Conservation (phyloP, 2,888 invertebrate species). For the Labia minor region DNA sequence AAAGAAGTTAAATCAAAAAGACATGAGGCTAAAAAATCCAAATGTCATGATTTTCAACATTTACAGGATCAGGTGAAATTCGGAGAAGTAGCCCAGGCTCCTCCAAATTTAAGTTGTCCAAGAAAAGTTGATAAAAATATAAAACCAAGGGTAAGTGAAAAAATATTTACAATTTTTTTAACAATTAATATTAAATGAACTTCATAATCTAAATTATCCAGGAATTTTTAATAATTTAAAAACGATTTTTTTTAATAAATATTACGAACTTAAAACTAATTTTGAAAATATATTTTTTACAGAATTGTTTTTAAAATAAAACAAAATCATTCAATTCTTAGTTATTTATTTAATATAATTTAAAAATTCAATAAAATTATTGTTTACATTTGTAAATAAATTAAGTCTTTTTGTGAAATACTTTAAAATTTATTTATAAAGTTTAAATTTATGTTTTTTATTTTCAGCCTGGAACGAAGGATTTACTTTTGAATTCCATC, state of each 20-base stretch:
- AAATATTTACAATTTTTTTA: not conserved
- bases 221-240: no score
- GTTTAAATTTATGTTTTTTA: no score
- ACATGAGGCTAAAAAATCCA: constrained; percentile 30
- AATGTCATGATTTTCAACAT: constrained; percentile 41
- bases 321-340: no score
- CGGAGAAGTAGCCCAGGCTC: constrained; percentile 63
- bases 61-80: constrained; percentile 54
- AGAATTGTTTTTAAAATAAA: no score
- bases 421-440: no score
- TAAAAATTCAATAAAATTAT: no score
- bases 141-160: constrained; percentile 37
- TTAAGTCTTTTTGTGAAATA: no score
- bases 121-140: constrained; percentile 38
- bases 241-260: no score
- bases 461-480: constrained; percentile 16
- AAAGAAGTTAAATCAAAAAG: constrained; percentile 16
- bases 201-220: constrained; percentile 19
- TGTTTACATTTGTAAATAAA: no score
- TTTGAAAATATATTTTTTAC: no score
- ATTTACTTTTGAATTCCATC: constrained; percentile 1
- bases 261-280: no score
- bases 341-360: no score
- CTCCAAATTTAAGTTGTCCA: constrained; percentile 48
- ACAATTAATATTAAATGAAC: constrained; percentile 19